Percentiles rank a stretch among this genome's conserved stretches.
phyloP scores from a whole-genome alignment of 2,888 invertebrate species.

The Gryllus longicercus region DNA sequence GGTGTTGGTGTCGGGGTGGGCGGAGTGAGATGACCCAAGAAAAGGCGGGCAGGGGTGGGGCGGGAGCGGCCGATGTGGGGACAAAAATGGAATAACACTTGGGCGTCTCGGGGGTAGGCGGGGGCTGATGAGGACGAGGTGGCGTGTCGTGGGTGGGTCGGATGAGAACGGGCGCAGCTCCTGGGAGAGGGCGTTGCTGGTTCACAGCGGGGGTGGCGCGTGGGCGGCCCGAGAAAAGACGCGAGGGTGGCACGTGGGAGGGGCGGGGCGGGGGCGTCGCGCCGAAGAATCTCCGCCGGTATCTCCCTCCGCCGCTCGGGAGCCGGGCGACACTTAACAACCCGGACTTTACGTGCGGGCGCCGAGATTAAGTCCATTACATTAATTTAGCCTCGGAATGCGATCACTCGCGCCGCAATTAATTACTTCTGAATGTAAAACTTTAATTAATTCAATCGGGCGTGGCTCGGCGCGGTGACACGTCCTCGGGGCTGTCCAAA shows the following conservation, averaged over 20 bases:
- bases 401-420: conserved; percentile 17
- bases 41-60: too few relatives aligned
- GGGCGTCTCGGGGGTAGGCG: too few relatives aligned
- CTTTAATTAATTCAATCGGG: conserved; percentile 17
- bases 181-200: too few relatives aligned
- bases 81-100: too few relatives aligned
- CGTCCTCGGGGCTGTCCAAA: neutral
- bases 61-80: too few relatives aligned
- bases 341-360: conserved; percentile 17
- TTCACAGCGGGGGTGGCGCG: too few relatives aligned
- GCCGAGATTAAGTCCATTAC: conserved; percentile 17
- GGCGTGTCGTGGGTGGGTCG: too few relatives aligned
- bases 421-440: conserved; percentile 17
- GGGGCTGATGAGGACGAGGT: too few relatives aligned
- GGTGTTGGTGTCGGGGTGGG: too few relatives aligned
- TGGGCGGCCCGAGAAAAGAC: too few relatives aligned
- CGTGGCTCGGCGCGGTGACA: neutral
- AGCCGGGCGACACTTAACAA: conserved; percentile 9
- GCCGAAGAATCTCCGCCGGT: neutral
- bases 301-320: neutral
- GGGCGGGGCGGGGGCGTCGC: neutral
- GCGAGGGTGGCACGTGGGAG: neutral
- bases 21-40: too few relatives aligned
- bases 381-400: conserved; percentile 17
- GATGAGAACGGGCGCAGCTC: too few relatives aligned